phyloP scores from a whole-genome alignment of 1,140 invertebrate genomes.

The Drosophila athabasca region DNA sequence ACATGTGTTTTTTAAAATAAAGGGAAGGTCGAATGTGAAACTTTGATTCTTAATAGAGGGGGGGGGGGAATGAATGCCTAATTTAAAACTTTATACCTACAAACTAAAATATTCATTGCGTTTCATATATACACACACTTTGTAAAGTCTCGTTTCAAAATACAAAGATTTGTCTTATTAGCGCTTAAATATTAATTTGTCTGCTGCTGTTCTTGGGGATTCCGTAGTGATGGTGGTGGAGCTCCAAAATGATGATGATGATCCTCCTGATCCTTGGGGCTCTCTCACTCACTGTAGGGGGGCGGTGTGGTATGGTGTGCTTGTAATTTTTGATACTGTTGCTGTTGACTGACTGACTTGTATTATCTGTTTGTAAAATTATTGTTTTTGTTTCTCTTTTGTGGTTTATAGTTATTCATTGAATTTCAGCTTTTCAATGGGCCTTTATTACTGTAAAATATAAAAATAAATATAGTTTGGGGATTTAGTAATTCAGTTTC shows the following conservation, averaged over 20 bases:
- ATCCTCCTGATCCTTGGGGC: conserved; percentile 28
- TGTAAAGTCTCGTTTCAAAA: conserved; percentile 47
- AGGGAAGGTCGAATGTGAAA: conserved; percentile 14
- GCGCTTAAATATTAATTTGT: conserved; percentile 72
- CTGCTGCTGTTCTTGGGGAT: conserved; percentile 23
- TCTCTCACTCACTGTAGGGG: not conserved
- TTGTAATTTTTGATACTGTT: conserved; percentile 34
- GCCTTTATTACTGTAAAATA: conserved; percentile 82
- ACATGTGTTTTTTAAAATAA: not conserved
- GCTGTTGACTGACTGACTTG: conserved; percentile 43
- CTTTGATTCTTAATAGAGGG: conserved; percentile 43
- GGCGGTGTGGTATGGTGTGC: conserved; percentile 19
- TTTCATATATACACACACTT: conserved; percentile 73
- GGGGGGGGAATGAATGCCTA: conserved; percentile 51
- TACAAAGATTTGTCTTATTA: conserved; percentile 70
- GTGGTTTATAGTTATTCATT: conserved; percentile 76
- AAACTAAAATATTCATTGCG: conserved; percentile 74
- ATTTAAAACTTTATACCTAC: conserved; percentile 71
- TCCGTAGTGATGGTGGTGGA: not conserved
- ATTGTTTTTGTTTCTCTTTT: conserved; percentile 74
- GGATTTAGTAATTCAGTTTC: not conserved
- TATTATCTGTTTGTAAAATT: conserved; percentile 74
- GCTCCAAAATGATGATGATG: not conserved
- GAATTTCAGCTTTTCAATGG: conserved; percentile 83
- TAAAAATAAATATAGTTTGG: conserved; percentile 11